Evolutionary conservation across 2,797 vertebrate genomes (phyloP).

Genomic region (Moxostoma hubbsi): DNA sequence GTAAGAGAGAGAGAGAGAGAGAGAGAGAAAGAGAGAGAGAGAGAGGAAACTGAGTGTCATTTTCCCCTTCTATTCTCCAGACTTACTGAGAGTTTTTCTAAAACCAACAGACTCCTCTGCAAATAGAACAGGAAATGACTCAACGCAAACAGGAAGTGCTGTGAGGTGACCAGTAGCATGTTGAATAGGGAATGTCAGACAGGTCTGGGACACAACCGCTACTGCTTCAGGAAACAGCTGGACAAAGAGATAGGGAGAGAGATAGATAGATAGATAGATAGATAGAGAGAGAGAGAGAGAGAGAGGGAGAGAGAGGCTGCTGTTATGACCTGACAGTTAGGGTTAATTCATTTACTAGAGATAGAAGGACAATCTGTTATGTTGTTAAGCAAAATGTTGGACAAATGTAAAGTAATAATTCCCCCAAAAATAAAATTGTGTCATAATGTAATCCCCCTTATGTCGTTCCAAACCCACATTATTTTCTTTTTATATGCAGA

Average conservation of each 20-base stretch:
- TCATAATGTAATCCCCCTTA: too few species aligned
- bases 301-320: constrained; percentile 35
- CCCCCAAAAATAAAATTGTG: too few species aligned
- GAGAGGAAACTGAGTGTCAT: constrained; percentile 44
- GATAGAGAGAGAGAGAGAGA: too few species aligned
- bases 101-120: constrained; percentile 53
- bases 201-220: constrained; percentile 66
- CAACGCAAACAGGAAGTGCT: constrained; percentile 74
- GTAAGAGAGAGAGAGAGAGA: neutral
- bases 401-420: neutral
- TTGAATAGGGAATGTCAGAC: constrained; percentile 62
- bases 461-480: too few species aligned
- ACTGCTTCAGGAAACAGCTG: constrained; percentile 84
- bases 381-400: neutral
- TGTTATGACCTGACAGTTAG: too few species aligned
- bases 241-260: constrained; percentile 53
- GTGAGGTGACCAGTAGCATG: constrained; percentile 75
- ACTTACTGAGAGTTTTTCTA: constrained; percentile 48
- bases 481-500: too few species aligned
- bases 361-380: neutral
- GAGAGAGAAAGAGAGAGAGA: neutral
- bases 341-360: neutral
- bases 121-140: constrained; percentile 77
- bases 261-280: too few species aligned
- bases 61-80: constrained; percentile 48